A percentile compares a stretch with the other conserved stretches of the same genome.
Evolutionary conservation across 23 tunicate species (phyloP).

Genomic region (Styela clava): DNA sequence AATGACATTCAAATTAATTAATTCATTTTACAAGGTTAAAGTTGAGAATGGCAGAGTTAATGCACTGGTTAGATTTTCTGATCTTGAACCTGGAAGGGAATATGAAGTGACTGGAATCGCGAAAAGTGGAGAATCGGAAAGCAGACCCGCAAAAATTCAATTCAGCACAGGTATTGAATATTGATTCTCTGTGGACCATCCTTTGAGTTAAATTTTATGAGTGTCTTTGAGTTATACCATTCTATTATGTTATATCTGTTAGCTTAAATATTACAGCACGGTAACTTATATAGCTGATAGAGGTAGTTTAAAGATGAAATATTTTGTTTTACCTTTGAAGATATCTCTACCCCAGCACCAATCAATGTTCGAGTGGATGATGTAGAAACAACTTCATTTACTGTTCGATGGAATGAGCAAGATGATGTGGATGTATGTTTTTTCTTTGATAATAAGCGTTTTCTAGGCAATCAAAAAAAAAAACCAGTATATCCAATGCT

Average conservation of each 20-base stretch:
- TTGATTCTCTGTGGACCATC: no score
- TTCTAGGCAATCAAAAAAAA: no score
- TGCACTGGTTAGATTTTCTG: neutral
- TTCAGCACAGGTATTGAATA: slow-evolving; percentile 6
- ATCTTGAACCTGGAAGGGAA: slow-evolving; percentile 2
- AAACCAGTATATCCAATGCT: no score
- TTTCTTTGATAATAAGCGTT: neutral
- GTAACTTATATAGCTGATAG: no score
- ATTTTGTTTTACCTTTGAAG: no score
- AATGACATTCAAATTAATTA: no score
- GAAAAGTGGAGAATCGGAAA: slow-evolving; percentile 15
- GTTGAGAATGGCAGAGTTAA: neutral
- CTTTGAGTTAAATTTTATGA: no score
- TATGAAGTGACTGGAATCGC: slow-evolving; percentile 10
- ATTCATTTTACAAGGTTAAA: neutral
- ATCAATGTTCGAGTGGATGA: neutral
- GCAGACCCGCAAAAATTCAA: neutral
- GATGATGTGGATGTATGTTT: neutral
- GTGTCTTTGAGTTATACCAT: no score
- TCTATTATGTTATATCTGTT: no score
- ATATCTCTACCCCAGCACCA: no score
- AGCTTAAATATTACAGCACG: no score
- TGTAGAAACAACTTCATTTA: neutral
- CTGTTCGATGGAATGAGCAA: neutral
- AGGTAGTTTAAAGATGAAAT: no score